Conservation (phyloP, 2,888 invertebrate species). For the Drosophila phalerata region DNA sequence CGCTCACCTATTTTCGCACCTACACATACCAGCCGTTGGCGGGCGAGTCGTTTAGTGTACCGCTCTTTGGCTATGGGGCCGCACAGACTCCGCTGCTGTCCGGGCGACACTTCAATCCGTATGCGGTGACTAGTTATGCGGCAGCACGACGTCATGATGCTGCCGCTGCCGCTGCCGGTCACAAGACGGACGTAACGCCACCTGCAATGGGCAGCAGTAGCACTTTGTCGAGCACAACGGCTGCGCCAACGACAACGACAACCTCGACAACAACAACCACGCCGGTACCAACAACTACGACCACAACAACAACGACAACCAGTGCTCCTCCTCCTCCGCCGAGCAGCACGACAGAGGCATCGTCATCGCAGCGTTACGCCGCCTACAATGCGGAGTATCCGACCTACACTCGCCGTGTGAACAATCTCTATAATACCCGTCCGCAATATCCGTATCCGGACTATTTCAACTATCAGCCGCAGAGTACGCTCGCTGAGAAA, state of each 20-base stretch:
- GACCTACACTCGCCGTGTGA: conserved; percentile 79
- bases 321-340: conserved; percentile 44
- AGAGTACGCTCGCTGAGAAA: conserved; percentile 40
- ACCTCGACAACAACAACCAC: conserved; percentile 50
- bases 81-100: conserved; percentile 73
- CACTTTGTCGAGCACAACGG: conserved; percentile 24
- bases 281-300: conserved; percentile 35
- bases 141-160: conserved; percentile 61
- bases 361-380: conserved; percentile 36
- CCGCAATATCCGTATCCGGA: conserved; percentile 84
- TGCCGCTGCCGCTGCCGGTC: neutral
- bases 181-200: conserved; percentile 59
- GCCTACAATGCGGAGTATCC: conserved; percentile 63
- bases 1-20: conserved; percentile 84
- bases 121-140: conserved; percentile 67
- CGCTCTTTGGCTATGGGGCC: conserved; percentile 75
- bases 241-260: conserved; percentile 38
- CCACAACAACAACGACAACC: conserved; percentile 57
- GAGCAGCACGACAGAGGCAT: conserved; percentile 41
- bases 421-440: conserved; percentile 74
- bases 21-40: conserved; percentile 84
- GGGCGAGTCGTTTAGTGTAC: conserved; percentile 73
- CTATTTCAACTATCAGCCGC: conserved; percentile 75
- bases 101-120: conserved; percentile 70
- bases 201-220: conserved; percentile 38